These are phyloP conservation scores for Ascidia mentula DNA, from an alignment of 23 tunicate species.

Conservation along the genomic window DNA sequence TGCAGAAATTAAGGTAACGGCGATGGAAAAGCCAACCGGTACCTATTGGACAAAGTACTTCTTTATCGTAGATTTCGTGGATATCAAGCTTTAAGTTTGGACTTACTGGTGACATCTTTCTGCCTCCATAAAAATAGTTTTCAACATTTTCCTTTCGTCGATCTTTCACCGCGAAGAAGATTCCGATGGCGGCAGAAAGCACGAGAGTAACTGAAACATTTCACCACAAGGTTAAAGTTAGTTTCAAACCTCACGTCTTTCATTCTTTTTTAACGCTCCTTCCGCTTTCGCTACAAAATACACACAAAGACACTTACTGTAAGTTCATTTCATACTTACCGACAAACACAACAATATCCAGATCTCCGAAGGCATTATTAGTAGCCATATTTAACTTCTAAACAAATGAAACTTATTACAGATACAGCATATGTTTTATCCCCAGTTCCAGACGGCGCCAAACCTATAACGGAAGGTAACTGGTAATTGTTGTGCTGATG, in stretches of 20 bases:
- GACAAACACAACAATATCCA: neutral
- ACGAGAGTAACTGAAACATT: constrained; percentile 38
- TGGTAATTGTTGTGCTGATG: too few relatives aligned
- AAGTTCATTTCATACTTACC: too few relatives aligned
- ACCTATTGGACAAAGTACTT: constrained; percentile 18
- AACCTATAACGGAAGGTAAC: too few relatives aligned
- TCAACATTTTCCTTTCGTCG: constrained; percentile 43
- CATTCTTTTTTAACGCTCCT: neutral
- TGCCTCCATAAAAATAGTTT: constrained; percentile 52
- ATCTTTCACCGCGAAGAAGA: constrained; percentile 43
- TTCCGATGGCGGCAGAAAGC: constrained; percentile 30
- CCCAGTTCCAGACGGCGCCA: too few relatives aligned
- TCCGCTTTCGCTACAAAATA: neutral
- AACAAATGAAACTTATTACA: too few relatives aligned
- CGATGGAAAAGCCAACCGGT: constrained; percentile 49
- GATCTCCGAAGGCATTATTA: neutral
- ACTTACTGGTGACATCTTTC: constrained; percentile 58
- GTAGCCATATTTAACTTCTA: too few relatives aligned
- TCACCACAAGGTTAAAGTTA: too few relatives aligned
- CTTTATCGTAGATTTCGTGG: neutral
- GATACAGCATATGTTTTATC: too few relatives aligned
- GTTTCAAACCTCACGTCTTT: neutral
- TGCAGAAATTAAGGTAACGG: constrained; percentile 66
- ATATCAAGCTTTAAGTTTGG: neutral
- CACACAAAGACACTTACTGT: too few relatives aligned